A percentile compares a stretch with the other conserved stretches of the same genome.
Evolutionary conservation across 2,113 vertebrate genomes (phyloP).

Genomic region (Astur gentilis): DNA sequence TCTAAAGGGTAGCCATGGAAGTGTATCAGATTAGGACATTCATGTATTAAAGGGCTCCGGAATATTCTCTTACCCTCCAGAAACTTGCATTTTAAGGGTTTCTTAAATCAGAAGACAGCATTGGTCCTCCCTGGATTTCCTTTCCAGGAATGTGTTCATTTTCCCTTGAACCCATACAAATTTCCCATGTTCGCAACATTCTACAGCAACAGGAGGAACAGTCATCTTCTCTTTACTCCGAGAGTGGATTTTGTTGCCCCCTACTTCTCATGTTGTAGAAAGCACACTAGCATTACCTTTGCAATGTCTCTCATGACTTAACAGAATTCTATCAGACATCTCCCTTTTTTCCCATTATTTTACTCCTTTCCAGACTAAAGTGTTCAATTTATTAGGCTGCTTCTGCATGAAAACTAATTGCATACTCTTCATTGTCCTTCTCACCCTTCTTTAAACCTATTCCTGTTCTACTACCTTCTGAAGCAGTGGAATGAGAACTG

Average conservation of each 20-base stretch:
- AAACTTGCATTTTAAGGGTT: background rate
- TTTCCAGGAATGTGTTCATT: background rate
- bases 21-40: background rate
- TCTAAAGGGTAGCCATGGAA: background rate
- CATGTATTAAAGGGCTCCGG: background rate
- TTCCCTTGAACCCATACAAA: background rate
- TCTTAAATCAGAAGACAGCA: background rate
- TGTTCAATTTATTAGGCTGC: background rate
- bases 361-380: background rate
- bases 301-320: background rate
- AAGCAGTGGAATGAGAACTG: background rate
- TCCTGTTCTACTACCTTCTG: background rate
- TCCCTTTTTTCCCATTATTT: background rate
- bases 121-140: background rate
- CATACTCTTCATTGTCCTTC: background rate
- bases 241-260: constrained; percentile 24
- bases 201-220: background rate
- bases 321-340: background rate
- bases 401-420: background rate
- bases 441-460: background rate
- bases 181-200: background rate
- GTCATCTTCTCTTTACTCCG: background rate
- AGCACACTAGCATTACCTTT: background rate
- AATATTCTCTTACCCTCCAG: background rate
- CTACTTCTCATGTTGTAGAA: background rate